Evolutionary conservation across 2,888 invertebrate genomes (phyloP), one percentile per base, ranked within the genome.

Genomic region (Troglohyphantes excavatus): DNA sequence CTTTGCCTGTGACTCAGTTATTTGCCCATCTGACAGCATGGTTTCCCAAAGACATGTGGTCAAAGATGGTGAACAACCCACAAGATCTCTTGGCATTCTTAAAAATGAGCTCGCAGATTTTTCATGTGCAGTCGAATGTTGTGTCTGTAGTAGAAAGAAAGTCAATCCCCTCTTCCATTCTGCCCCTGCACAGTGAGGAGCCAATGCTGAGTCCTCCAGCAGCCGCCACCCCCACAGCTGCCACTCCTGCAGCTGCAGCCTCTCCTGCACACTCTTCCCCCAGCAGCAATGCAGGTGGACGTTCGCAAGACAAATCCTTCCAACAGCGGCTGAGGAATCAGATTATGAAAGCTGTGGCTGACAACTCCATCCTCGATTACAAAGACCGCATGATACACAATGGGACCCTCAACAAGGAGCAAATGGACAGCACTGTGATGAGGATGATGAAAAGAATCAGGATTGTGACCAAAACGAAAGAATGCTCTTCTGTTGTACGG

Each of bases 81-180:
- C 96, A 96, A 85, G 98, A 98, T 94, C 94, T 98, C 92, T 96
- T 96, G 75, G 97, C 98, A 72, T 98, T 98, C 93, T 94, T 98
- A 81, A 96, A 97, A 93, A 95, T 98, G 94, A 98, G 98, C 93
- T 96, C 98, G n/a, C 97, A 98, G 93, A 96, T 97, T 92, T 98
- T 98, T 94, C 97, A 97, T 93, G 97, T 98, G 91, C 98, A 98
- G 93, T 96, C 97, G 81, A 98, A 98, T 94, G 95, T 98, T 94
- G 97, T 98, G 92, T 97, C 97, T 86, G 94, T 97, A 92, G 95
- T 97, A 92, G 91, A 92, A 83, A 39, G 91, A 27, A 83, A 89
- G 73, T n/a, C 46, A 17, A 17, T 53, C 26, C 29, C 70, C 23
- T 26, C 65, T 13, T 65, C 75, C 53, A 33, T 33, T 61, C 21